Evolutionary conservation across 1,140 invertebrate genomes (phyloP).

Genomic region (Heliconius eleuchia): DNA sequence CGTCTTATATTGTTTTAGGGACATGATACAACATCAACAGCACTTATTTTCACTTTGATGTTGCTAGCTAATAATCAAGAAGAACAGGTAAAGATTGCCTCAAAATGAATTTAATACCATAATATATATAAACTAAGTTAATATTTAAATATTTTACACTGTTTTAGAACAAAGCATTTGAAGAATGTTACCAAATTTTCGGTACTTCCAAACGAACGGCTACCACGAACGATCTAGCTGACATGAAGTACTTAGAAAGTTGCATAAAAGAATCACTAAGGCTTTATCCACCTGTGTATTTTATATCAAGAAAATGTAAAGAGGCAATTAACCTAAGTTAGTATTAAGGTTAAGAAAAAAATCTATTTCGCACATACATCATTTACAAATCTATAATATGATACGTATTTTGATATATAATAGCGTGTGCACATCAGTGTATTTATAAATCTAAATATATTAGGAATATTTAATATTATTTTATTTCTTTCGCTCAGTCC

Average conservation of each 20-base stretch:
- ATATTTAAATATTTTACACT: neutral
- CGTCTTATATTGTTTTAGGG: constrained; percentile 47
- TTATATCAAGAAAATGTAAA: constrained; percentile 82
- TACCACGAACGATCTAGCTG: constrained; percentile 81
- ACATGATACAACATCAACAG: constrained; percentile 90
- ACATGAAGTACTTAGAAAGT: constrained; percentile 85
- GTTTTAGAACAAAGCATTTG: constrained; percentile 82
- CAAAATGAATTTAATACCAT: neutral
- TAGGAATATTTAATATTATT: too few species aligned
- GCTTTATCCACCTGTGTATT: constrained; percentile 85
- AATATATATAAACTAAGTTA: neutral
- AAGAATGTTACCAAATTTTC: constrained; percentile 84
- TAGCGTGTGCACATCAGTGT: too few species aligned
- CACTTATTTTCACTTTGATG: constrained; percentile 85
- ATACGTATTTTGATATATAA: too few species aligned
- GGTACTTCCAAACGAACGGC: constrained; percentile 64
- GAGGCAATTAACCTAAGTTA: constrained; percentile 81
- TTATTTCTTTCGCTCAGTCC: too few species aligned
- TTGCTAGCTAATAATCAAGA: constrained; percentile 84
- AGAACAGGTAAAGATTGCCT: constrained; percentile 78
- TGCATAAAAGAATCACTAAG: constrained; percentile 84
- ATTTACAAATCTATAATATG: too few species aligned
- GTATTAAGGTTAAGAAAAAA: constrained; percentile 23
- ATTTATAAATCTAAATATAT: too few species aligned
- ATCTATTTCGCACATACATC: too few species aligned